Evolutionary conservation across 2,113 vertebrate genomes (phyloP), one percentile per base, ranked within the genome.

Genomic region (Corapipo altera): DNA sequence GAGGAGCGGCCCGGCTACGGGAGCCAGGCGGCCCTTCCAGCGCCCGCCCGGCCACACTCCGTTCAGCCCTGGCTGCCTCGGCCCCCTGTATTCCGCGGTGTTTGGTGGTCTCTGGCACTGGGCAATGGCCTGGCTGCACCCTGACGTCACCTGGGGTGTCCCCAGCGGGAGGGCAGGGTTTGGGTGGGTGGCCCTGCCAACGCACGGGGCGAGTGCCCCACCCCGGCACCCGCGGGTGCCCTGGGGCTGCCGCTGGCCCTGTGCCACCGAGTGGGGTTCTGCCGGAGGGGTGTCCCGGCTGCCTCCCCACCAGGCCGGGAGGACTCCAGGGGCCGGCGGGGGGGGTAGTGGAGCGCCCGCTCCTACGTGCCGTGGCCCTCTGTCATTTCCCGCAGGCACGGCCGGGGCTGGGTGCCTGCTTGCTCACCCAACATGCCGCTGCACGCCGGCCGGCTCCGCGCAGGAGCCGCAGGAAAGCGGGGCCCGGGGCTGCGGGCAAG

Each of bases 391-490:
- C 84, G 89, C 89, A 92, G 95, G 95, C 96, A 90, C 74, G 64
- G 86, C 89, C 43, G 12, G 91, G 91, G 93, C 87, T 92, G 95
- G 85, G 94, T 91, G 89, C 94, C 91, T 85, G 85, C 95, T 96
- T 91, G 82, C 95, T 96, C 95, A 71, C 95, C 88, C 80, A 61
- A 96, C 97, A 96, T 88, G 97, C 95, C 8, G 48, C 93, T 91
- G 96, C 97, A 96, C 55, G 97, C 74, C 88, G 23, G 71, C 83
- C 37, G 48, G 88, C 96, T 94, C 81, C 48, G 24, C 12, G 73
- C 93, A 89, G 96, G 66, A 96, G 97, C 91, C 48, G 67, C 94
- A 39, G 81, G 95, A 96, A 97, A 96, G 94, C 77, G 89, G 83
- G 89, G 91, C 97, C 97, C 30, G 62, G 92, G 95, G 96, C 96